Percentiles rank a stretch among this genome's conserved stretches.
phyloP scores from a whole-genome alignment of 2,888 invertebrate genomes.

The Stramonita haemastoma region DNA sequence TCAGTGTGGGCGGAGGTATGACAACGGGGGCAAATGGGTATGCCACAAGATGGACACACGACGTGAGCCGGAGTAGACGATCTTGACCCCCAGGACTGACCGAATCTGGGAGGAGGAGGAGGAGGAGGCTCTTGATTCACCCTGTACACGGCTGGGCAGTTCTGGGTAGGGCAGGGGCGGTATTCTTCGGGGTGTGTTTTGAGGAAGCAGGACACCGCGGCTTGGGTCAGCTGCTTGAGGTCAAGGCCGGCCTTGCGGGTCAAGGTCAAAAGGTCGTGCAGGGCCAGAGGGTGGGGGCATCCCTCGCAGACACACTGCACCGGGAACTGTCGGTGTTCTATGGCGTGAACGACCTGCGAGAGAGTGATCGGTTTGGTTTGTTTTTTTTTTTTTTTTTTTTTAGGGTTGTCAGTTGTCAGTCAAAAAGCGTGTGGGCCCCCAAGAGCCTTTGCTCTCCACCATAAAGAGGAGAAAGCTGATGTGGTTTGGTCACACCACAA shows the following conservation, averaged over 20 bases:
- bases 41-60: conserved; percentile 58
- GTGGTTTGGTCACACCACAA: too few species aligned
- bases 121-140: conserved; percentile 39
- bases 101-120: neutral
- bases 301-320: conserved; percentile 61
- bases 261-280: conserved; percentile 56
- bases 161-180: conserved; percentile 66
- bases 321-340: conserved; percentile 61
- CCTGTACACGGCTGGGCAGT: conserved; percentile 68
- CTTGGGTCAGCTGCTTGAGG: neutral
- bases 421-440: too few species aligned
- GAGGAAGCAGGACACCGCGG: conserved; percentile 59
- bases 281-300: conserved; percentile 59
- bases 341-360: conserved; percentile 51
- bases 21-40: conserved; percentile 63
- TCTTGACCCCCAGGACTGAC: neutral
- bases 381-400: too few species aligned
- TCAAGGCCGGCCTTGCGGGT: conserved; percentile 43
- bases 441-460: too few species aligned
- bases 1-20: conserved; percentile 65
- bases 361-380: too few species aligned
- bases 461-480: too few species aligned
- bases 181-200: conserved; percentile 50
- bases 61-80: conserved; percentile 29
- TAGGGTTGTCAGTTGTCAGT: too few species aligned